phyloP scores from a whole-genome alignment of 2,113 vertebrate species.

The Bettongia penicillata region DNA sequence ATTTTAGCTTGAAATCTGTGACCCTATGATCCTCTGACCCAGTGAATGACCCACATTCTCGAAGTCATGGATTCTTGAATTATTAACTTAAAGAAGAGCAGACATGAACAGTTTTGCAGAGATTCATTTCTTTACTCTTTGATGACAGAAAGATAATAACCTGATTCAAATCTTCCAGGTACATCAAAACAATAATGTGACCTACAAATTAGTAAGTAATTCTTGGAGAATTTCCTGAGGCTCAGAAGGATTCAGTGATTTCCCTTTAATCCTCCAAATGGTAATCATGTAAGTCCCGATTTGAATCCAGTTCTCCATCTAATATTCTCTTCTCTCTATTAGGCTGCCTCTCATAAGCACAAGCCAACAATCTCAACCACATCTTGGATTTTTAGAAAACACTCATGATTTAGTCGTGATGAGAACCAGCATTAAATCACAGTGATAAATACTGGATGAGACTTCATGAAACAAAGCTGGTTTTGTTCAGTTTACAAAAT shows the following conservation, averaged over 20 bases:
- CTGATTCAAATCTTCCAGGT: neutral
- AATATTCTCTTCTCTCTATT: neutral
- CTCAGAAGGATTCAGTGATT: neutral
- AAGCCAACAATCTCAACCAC: neutral
- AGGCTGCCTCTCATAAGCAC: neutral
- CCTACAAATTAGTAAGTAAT: neutral
- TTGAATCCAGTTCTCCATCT: neutral
- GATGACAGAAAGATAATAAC: neutral
- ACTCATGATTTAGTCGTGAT: constrained; percentile 61
- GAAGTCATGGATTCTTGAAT: neutral
- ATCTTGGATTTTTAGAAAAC: constrained; percentile 42
- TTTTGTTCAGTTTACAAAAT: constrained; percentile 75
- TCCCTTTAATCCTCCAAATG: neutral
- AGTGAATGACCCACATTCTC: neutral
- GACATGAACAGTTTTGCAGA: neutral
- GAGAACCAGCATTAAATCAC: constrained; percentile 59
- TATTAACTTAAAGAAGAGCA: neutral
- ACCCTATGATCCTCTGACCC: neutral
- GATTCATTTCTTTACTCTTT: neutral
- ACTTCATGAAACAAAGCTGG: constrained; percentile 74
- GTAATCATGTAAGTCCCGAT: neutral
- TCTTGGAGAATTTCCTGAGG: neutral
- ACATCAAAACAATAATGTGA: neutral
- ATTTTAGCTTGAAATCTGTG: neutral
- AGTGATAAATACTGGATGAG: constrained; percentile 57